Evolutionary conservation across 2,797 vertebrate genomes (phyloP), one percentile per base, ranked within the genome.

Genomic region (Protosalanx chinensis): DNA sequence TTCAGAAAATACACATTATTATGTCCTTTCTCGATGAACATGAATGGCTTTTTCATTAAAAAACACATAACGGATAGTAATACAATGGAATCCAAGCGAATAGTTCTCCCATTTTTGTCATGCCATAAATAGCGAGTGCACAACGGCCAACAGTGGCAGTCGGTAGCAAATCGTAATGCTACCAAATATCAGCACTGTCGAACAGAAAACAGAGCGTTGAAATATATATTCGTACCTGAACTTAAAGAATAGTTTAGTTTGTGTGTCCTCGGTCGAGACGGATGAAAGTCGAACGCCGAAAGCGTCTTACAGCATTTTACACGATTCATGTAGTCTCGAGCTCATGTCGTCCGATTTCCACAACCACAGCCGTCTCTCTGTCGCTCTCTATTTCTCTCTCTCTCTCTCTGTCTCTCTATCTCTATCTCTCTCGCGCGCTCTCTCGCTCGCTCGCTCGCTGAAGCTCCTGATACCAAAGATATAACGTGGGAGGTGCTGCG

Each of bases 261-360:
- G 82, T 81, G 88, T 77, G 86, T 87, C 85, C 84, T 86, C 41
- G 83, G 75, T 85, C 86, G 20, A 80, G 71, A 83, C 75, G 78
- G 85, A 72, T 88, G 79, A 72, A 78, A 83, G 72, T 81, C 79
- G 84, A 84, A 82, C 83, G 83, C 82, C 73, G 80, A 86, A 78
- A 83, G 85, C 85, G 84, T 87, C 85, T 89, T 89, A 89, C 84
- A 89, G 85, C 90, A 91, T 92, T 91, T 91, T 91, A 83, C 81
- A 82, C 73, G 85, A 81, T 87, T 91, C 88, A 90, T 89, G 89
- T 88, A 88, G 85, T 16, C 51, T n/a, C 15, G 4, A 86, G 84
- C 89, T 88, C 88, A 89, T 91, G 85, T 88, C 87, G 85, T 83
- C 86, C 88, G 84, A 81, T 86, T 87, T 85, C 80, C 85, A 86